Conservation (phyloP, 2,888 invertebrate species). For the Philhelius pedissequus region DNA sequence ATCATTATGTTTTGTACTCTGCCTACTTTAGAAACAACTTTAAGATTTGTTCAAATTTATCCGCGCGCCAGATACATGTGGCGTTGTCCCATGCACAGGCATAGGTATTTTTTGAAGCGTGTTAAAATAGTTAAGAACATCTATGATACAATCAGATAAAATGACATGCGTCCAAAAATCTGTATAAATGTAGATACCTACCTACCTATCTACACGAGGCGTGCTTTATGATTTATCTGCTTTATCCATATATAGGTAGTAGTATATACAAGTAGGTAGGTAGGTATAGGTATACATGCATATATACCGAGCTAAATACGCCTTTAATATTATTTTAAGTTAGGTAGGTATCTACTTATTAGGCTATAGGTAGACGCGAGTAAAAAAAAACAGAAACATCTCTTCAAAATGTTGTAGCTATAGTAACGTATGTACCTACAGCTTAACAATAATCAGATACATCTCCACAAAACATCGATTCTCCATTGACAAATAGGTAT, state of each 20-base stretch:
- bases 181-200: neutral
- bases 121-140: constrained; percentile 14
- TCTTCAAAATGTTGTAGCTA: neutral
- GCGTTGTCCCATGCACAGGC: neutral
- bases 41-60: constrained; percentile 17
- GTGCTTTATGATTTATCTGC: constrained; percentile 36
- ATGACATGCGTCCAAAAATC: constrained; percentile 44
- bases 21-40: neutral
- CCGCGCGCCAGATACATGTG: constrained; percentile 33
- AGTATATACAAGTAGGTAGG: too few species aligned
- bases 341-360: neutral
- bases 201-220: neutral
- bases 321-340: neutral
- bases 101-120: neutral
- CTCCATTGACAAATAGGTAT: constrained; percentile 61
- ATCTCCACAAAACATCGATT: constrained; percentile 56
- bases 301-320: neutral
- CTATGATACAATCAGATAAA: constrained; percentile 15
- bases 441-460: constrained; percentile 27
- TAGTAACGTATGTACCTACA: neutral
- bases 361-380: neutral
- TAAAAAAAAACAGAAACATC: neutral
- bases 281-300: too few species aligned
- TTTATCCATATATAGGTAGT: neutral
- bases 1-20: neutral